Evolutionary conservation across 2,113 vertebrate species (phyloP).

Genomic region (Prunella fulvescens): DNA sequence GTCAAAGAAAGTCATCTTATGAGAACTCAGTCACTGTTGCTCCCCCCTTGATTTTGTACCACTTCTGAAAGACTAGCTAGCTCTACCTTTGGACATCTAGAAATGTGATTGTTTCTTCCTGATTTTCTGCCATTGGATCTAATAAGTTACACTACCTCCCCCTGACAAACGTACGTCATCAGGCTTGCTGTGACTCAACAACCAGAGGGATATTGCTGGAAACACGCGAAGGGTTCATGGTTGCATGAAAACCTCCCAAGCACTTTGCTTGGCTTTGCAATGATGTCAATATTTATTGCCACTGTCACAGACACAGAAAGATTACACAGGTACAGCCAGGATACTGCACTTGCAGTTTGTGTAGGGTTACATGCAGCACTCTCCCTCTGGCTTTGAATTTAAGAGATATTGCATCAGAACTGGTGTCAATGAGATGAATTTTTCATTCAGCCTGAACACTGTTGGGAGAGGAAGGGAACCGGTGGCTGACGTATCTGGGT

Average conservation of each 20-base stretch:
- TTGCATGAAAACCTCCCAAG: constrained; percentile 27
- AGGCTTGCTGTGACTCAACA: not conserved
- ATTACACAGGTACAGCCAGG: not conserved
- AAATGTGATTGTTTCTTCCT: not conserved
- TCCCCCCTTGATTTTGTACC: not conserved
- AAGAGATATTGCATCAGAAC: not conserved
- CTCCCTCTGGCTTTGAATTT: not conserved
- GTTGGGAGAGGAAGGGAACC: not conserved
- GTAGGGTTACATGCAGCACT: not conserved
- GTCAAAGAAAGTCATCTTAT: not conserved
- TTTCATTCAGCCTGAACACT: not conserved
- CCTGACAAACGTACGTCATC: not conserved
- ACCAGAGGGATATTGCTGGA: not conserved
- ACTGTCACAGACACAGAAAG: not conserved
- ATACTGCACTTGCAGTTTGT: not conserved
- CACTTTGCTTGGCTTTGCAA: not conserved
- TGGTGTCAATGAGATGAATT: not conserved
- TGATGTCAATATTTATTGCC: constrained; percentile 35
- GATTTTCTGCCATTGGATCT: not conserved
- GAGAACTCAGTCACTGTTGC: not conserved
- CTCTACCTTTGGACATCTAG: not conserved
- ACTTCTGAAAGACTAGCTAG: not conserved
- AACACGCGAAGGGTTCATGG: not conserved
- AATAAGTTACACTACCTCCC: not conserved
- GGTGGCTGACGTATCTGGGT: not conserved